phyloP scores from a whole-genome alignment of 2,113 vertebrate genomes.

The Motacilla alba region DNA sequence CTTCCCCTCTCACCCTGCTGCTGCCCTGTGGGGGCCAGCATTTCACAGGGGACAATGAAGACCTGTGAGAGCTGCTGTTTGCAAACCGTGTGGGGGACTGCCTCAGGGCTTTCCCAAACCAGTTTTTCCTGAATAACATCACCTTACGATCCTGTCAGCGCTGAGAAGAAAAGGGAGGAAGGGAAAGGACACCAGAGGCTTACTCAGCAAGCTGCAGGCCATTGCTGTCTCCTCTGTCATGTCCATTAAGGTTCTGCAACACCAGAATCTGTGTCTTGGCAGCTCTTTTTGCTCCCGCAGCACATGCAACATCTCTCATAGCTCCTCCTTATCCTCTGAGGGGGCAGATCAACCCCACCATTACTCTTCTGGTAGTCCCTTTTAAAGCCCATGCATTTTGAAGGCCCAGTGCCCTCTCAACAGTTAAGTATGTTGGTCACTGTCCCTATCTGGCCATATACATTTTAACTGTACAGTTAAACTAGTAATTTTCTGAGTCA shows the following conservation, averaged over 20 bases:
- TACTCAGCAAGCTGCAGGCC: fast-evolving
- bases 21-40: background rate
- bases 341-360: background rate
- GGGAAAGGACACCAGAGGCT: background rate
- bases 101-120: background rate
- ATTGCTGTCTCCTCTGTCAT: background rate
- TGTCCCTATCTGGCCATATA: background rate
- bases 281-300: background rate
- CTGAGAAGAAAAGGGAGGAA: background rate
- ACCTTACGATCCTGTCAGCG: background rate
- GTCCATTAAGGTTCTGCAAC: background rate
- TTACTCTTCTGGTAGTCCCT: background rate
- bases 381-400: background rate
- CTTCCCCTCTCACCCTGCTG: background rate
- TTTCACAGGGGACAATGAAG: background rate
- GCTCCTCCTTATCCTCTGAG: background rate
- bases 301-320: background rate
- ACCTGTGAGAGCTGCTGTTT: background rate
- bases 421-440: background rate
- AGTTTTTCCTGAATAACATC: background rate
- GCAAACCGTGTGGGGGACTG: background rate
- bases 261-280: background rate
- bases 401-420: background rate
- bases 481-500: background rate
- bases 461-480: background rate